Conservation (phyloP, 2,113 vertebrate species). For the Leucosticte australis region DNA sequence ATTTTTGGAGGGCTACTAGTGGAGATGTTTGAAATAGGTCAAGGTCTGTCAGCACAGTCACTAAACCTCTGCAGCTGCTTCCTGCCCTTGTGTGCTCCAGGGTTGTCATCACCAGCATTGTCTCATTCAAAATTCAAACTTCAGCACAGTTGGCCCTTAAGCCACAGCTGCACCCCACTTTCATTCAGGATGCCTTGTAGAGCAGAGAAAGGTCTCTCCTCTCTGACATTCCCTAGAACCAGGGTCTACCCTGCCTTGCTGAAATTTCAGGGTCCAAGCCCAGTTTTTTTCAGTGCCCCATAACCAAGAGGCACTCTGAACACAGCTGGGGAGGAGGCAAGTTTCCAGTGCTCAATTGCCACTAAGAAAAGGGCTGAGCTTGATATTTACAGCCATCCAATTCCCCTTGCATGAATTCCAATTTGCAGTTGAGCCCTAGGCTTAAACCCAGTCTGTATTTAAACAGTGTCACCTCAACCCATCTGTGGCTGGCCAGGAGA, state of each 20-base stretch:
- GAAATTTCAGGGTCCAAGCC: not conserved
- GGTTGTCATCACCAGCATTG: not conserved
- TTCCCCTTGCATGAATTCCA: not conserved
- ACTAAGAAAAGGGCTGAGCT: not conserved
- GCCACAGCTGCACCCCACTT: not conserved
- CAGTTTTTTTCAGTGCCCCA: not conserved
- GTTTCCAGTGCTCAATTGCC: not conserved
- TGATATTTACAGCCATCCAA: not conserved
- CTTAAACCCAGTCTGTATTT: not conserved
- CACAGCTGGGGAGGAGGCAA: not conserved
- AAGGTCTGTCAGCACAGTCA: not conserved
- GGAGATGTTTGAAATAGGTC: not conserved
- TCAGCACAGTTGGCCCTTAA: not conserved
- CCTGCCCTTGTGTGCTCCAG: not conserved
- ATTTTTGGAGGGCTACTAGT: not conserved
- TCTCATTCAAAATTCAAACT: not conserved
- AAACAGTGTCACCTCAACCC: not conserved
- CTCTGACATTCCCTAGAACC: not conserved
- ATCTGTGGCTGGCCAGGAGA: not conserved
- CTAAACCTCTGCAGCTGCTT: conserved; percentile 32
- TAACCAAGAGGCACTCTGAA: not conserved
- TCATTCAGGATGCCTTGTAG: not conserved
- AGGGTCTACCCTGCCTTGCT: not conserved
- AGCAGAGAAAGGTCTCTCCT: not conserved
- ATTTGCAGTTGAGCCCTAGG: not conserved